Evolutionary conservation across 1,140 invertebrate species (phyloP).

Genomic region (Hycleus phaleratus): DNA sequence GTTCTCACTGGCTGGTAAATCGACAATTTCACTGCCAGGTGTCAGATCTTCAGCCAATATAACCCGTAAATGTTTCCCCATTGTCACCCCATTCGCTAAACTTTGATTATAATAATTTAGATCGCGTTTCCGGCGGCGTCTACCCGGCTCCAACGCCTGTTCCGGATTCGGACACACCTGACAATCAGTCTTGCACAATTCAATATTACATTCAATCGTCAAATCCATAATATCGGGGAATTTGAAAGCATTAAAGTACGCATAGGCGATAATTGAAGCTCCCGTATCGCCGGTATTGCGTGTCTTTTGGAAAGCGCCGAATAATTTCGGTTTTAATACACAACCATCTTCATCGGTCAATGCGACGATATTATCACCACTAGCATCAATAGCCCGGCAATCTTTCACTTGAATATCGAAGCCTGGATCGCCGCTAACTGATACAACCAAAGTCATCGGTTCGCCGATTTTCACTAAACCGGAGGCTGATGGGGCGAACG

Average conservation of each 20-base stretch:
- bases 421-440: constrained; percentile 69
- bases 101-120: constrained; percentile 44
- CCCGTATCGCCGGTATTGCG: constrained; percentile 60
- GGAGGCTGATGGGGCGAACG: constrained; percentile 64
- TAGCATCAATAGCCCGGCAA: constrained; percentile 65
- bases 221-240: constrained; percentile 84
- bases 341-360: constrained; percentile 73
- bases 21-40: constrained; percentile 26
- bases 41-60: constrained; percentile 59
- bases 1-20: constrained; percentile 30
- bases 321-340: constrained; percentile 72
- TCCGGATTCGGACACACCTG: constrained; percentile 61
- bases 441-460: constrained; percentile 72
- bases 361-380: constrained; percentile 54
- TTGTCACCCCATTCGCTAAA: constrained; percentile 48
- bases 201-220: constrained; percentile 75
- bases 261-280: constrained; percentile 71
- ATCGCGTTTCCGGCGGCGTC: constrained; percentile 46
- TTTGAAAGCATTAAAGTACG: constrained; percentile 79
- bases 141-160: constrained; percentile 57
- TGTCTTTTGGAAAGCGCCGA: constrained; percentile 74
- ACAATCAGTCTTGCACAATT: constrained; percentile 75
- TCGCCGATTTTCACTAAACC: constrained; percentile 78
- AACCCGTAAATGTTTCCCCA: constrained; percentile 55
- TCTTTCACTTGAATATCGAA: constrained; percentile 74